These are phyloP conservation scores for Morinoia aosen DNA, from an alignment of 2,888 invertebrate genomes.

Conservation along the genomic window DNA sequence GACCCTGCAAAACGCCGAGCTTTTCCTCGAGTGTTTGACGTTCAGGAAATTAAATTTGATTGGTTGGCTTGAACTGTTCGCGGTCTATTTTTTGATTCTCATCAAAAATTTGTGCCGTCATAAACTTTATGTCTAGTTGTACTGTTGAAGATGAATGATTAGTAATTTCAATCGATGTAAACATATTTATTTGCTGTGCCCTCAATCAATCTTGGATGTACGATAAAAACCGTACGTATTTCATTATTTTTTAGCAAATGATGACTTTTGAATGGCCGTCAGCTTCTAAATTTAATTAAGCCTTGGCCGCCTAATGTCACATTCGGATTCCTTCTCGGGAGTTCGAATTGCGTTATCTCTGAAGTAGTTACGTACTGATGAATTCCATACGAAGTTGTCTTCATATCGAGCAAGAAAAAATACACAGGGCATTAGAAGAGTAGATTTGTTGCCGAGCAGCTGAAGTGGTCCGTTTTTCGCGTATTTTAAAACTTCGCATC, in stretches of 20 bases:
- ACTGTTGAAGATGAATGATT: neutral
- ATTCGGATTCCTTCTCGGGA: neutral
- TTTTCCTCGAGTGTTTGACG: neutral
- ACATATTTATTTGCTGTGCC: neutral
- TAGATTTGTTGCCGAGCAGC: neutral
- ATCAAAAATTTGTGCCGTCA: neutral
- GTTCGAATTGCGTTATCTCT: neutral
- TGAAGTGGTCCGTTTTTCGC: neutral
- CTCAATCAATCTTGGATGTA: neutral
- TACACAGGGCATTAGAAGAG: neutral
- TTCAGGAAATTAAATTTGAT: constrained; percentile 2
- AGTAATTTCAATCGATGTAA: neutral
- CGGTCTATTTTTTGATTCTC: neutral
- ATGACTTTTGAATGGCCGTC: neutral
- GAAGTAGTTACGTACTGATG: neutral
- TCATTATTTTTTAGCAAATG: neutral
- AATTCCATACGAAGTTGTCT: neutral
- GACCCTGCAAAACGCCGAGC: constrained; percentile 12
- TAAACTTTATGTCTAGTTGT: neutral
- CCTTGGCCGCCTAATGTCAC: neutral
- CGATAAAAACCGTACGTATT: neutral
- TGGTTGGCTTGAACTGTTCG: neutral
- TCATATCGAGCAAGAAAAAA: neutral
- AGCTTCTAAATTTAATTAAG: neutral
- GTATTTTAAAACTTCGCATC: neutral